These are phyloP conservation scores for Bombus confusus DNA, from an alignment of 1,140 invertebrate genomes.

Conservation along the genomic window DNA sequence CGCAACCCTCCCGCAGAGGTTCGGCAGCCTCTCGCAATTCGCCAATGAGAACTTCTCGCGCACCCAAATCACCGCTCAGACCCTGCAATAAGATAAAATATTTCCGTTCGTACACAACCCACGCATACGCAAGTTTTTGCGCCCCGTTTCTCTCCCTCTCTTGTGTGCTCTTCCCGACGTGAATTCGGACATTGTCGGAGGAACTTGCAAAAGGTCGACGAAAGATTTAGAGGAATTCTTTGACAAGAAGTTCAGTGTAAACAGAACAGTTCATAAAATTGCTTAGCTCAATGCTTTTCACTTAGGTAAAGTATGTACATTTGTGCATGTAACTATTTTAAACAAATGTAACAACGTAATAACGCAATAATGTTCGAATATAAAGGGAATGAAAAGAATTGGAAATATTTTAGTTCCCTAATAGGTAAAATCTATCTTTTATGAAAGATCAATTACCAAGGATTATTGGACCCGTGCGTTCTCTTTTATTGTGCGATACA, in stretches of 20 bases:
- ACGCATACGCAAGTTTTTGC: background rate
- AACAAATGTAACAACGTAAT: background rate
- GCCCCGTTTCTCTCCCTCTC: background rate
- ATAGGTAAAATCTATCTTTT: background rate
- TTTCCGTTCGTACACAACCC: background rate
- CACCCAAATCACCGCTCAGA: slow-evolving; percentile 85
- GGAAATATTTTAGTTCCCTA: background rate
- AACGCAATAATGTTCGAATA: background rate
- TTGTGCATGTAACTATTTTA: too few species aligned
- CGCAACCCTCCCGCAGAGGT: slow-evolving; percentile 86
- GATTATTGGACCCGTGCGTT: background rate
- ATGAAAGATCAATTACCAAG: background rate
- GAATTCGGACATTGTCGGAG: background rate
- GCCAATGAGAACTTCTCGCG: slow-evolving; percentile 87
- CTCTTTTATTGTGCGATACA: background rate
- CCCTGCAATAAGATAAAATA: slow-evolving; percentile 79
- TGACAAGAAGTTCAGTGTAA: background rate
- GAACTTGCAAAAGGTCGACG: background rate
- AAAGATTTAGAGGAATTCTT: background rate
- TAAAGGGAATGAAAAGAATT: background rate
- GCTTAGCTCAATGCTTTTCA: too few species aligned
- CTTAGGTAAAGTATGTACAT: too few species aligned
- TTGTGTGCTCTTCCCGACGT: background rate
- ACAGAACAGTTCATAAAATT: background rate
- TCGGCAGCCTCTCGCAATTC: slow-evolving; percentile 87